Evolutionary conservation across 64 coral and sea anemone genomes (phyloP).

Genomic region (Catalaphyllia jardinei): DNA sequence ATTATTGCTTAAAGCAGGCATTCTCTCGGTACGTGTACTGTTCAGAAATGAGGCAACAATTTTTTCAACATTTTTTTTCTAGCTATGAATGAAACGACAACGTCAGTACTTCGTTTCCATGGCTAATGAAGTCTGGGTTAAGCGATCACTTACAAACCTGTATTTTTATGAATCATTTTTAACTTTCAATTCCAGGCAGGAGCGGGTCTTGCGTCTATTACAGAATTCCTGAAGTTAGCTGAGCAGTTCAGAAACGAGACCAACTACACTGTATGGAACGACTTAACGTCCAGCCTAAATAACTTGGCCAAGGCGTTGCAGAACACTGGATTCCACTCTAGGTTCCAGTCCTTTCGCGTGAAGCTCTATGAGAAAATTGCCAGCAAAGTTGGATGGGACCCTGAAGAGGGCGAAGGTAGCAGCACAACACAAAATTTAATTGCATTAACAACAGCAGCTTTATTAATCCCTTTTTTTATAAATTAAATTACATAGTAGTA

Average conservation of each 20-base stretch:
- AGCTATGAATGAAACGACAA: no score
- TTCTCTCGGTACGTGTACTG: no score
- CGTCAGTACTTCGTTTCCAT: no score
- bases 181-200: conserved; percentile 47
- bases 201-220: conserved; percentile 77
- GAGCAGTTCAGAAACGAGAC: conserved; percentile 79
- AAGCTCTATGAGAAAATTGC: conserved; percentile 80
- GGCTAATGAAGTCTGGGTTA: neutral
- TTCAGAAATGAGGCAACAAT: no score
- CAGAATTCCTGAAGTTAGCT: conserved; percentile 83
- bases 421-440: neutral
- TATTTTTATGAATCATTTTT: neutral
- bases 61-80: no score
- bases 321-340: conserved; percentile 79
- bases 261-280: conserved; percentile 97
- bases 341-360: conserved; percentile 64
- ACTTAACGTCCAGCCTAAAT: conserved; percentile 70
- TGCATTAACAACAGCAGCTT: no score
- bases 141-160: no score
- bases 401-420: conserved; percentile 78
- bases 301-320: conserved; percentile 64
- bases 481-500: no score
- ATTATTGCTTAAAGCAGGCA: no score
- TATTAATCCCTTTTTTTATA: no score
- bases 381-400: conserved; percentile 76